Percentiles rank a stretch among this genome's conserved stretches.
Conservation (phyloP, 2,888 invertebrate genomes). For the Tetranychus piercei region DNA sequence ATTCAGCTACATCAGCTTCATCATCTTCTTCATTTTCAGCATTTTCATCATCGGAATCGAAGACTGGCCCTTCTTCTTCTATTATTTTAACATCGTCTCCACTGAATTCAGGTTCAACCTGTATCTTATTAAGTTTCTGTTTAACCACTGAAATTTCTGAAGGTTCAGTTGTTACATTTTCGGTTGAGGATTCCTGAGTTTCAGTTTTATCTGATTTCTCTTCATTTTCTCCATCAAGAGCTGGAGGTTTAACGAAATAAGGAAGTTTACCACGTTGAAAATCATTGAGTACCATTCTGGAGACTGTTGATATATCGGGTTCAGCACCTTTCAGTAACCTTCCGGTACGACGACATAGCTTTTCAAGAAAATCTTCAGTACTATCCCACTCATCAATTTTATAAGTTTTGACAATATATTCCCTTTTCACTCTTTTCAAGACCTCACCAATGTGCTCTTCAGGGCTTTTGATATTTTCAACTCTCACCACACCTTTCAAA, state of each 20-base stretch:
- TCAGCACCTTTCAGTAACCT: conserved; percentile 91
- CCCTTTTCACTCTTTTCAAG: conserved; percentile 63
- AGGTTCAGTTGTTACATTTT: not conserved
- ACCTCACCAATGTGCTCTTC: conserved; percentile 82
- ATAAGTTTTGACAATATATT: conserved; percentile 77
- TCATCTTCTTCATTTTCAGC: conserved; percentile 19
- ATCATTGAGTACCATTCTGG: conserved; percentile 90
- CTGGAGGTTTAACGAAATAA: conserved; percentile 68
- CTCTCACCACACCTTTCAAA: conserved; percentile 83
- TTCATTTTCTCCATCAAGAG: not conserved
- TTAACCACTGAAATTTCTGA: not conserved
- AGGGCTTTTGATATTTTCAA: conserved; percentile 78
- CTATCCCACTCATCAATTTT: conserved; percentile 62
- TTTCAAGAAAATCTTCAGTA: conserved; percentile 70
- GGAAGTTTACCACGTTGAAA: conserved; percentile 96
- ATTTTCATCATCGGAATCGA: conserved; percentile 26
- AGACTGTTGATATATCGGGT: conserved; percentile 67
- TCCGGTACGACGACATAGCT: conserved; percentile 64
- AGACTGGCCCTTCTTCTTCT: conserved; percentile 25
- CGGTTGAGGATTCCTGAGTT: not conserved
- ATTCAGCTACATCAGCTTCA: conserved; percentile 16
- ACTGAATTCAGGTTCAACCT: conserved; percentile 30
- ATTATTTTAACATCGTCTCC: conserved; percentile 33
- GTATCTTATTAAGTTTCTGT: not conserved
- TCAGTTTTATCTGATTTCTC: not conserved